Evolutionary conservation across 2,797 vertebrate species (phyloP), one percentile per base, ranked within the genome.

Genomic region (Taeniopygia guttata): DNA sequence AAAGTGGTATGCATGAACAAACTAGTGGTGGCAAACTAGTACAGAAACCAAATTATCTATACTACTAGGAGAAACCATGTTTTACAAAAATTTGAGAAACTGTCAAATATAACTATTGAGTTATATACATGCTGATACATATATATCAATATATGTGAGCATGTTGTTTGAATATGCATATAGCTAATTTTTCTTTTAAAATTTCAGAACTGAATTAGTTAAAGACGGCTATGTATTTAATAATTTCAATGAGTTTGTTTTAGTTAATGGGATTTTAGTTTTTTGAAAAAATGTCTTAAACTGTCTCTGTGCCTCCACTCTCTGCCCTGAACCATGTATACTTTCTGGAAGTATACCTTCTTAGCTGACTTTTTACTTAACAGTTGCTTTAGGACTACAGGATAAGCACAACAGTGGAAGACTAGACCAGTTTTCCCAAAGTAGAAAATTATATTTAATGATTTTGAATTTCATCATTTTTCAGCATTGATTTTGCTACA

Each of bases 231-330:
- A 42, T 6, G 8, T 38, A 78, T 23, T 74, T 26, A 32, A 26
- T 27, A 18, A n/a, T 63, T 67, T 72, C 14, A 66, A 43, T 19
- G 4, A 52, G 8, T 23, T 80, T 67, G 3, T 52, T 68, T 83
- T 51, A 67, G 29, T 46, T 81, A 70, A 34, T 23, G 8, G 9
- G 13, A 56, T 20, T 29, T 54, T 84, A 5, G 1, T 9, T 12
- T 19, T 79, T 56, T 45, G 7, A 62, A 79, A 81, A 76, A 64
- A 64, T 15, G 10, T 29, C 13, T 78, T 27, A 18, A 55, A 77
- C 34, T 25, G 25, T 11, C 26, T 0, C 1, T 5, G 40, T 22
- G 11, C 18, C 18, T 2, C 2, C 3, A 27, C 4, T 22, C 10
- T 34, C 15, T 74, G 30, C 3, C 34, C 23, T 38, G 38, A 34